Base-by-base conservation (phyloP, 2,113 vertebrate genomes). In the Myrmecobius fasciatus region DNA sequence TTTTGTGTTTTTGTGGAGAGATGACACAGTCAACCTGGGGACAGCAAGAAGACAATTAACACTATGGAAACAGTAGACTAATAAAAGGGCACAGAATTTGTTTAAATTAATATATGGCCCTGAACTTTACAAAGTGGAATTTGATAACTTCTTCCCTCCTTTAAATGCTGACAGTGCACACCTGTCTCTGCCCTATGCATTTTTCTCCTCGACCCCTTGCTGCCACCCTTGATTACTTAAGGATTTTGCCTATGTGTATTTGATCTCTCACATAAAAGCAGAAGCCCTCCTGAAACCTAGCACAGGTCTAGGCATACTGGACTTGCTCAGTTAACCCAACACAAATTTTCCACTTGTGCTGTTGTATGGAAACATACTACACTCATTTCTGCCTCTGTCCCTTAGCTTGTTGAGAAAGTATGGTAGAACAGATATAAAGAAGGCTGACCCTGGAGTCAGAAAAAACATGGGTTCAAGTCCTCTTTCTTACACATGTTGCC, bases 1-100 rank as follows among this genome's bases (percentile, higher is more conserved):
- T 89, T 97, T 94, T 94, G 88, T 95, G 83, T 91, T 95, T 75
- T 75, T n/a, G 60, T n/a, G 52, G 93, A 93, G 48, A 56, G 75
- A 97, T 93, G 52, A 94, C 47, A 28, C 94, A 93, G 88, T 88
- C 47, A 91, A 75, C 22, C n/a, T 89, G 51, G 25, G 90, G 25
- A 56, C 10, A 53, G 67, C 11, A 54, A 9, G n/a, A 91, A 8
- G 51, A 92, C 11, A 93, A 93, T 31, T 36, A 26, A 89, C 54
- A 54, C 43, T 28, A 49, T 26, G 75, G 36, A 52, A 3, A 93
- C 7, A 90, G 25, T 89, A 28, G 26, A 47, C 43, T 25, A 91
- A 91, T 43, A 52, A 95, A 95, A 94, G 7, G 10, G 3, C 3
- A 91, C 10, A 97, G 53, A 43, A 22, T 54, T 92, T 3, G 12